Percentiles rank a stretch among this genome's conserved stretches.
Evolutionary conservation across 2,888 invertebrate species (phyloP).

Genomic region (Calameuta idolon): DNA sequence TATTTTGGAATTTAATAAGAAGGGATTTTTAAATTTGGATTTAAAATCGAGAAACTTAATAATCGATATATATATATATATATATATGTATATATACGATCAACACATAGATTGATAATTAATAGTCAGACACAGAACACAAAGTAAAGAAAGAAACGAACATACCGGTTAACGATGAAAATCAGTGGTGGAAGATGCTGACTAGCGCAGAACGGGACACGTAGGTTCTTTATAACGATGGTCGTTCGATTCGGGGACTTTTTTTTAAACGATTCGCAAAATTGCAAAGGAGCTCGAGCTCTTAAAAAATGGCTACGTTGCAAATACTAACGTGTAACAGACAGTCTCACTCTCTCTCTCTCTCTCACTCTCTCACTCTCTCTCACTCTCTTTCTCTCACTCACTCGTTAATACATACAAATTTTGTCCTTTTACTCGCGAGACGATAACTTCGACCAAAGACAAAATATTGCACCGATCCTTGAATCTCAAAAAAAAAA

Average conservation of each 20-base stretch:
- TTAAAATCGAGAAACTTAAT: not conserved
- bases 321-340: constrained; percentile 1
- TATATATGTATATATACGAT: not conserved
- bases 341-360: constrained; percentile 7
- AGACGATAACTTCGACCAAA: not conserved
- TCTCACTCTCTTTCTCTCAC: not conserved
- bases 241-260: not conserved
- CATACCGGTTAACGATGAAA: constrained; percentile 67
- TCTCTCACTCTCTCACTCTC: constrained; percentile 9
- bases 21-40: not conserved
- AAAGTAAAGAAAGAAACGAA: constrained; percentile 65
- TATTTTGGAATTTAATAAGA: not conserved
- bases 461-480: not conserved
- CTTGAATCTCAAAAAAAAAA: not conserved
- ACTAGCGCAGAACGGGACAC: constrained; percentile 41
- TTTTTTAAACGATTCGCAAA: not conserved
- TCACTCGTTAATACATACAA: not conserved
- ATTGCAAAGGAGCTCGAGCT: not conserved
- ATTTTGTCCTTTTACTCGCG: not conserved
- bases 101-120: constrained; percentile 5
- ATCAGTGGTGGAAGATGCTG: constrained; percentile 66
- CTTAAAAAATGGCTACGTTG: not conserved
- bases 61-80: not conserved
- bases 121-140: constrained; percentile 45
- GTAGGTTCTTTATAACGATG: constrained; percentile 4